phyloP scores from a whole-genome alignment of 2,797 vertebrate genomes.

The Spheniscus humboldti region DNA sequence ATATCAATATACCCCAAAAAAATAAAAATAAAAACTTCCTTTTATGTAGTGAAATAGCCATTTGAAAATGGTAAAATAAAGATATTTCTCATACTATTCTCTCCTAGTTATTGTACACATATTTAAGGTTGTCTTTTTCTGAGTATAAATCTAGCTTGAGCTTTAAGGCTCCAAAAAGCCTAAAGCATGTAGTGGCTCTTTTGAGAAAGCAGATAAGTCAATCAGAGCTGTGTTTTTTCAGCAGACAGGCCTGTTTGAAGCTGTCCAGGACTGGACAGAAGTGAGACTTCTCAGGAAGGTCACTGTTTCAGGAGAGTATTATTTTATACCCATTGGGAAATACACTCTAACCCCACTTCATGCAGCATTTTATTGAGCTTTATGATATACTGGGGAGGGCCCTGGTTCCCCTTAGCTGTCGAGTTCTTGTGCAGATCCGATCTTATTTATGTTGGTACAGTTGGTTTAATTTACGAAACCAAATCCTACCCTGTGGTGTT shows the following conservation, averaged over 20 bases:
- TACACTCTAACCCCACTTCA: not conserved
- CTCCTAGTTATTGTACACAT: slow-evolving; percentile 61
- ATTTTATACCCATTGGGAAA: slow-evolving; percentile 15
- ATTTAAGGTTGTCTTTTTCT: slow-evolving; percentile 46
- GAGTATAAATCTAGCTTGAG: slow-evolving; percentile 60
- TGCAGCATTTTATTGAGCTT: slow-evolving; percentile 14
- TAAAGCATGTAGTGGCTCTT: slow-evolving; percentile 40
- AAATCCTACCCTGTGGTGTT: not conserved
- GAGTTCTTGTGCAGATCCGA: not conserved
- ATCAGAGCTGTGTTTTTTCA: slow-evolving; percentile 19
- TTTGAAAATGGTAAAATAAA: slow-evolving; percentile 77
- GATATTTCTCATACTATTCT: slow-evolving; percentile 69
- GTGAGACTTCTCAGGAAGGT: slow-evolving; percentile 37
- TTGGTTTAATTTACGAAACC: slow-evolving; percentile 5
- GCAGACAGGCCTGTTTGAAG: slow-evolving; percentile 6
- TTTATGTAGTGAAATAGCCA: slow-evolving; percentile 76
- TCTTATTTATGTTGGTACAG: not conserved
- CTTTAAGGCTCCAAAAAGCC: slow-evolving; percentile 53
- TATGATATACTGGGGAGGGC: not conserved
- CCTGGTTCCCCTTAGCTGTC: not conserved
- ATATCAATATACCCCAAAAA: slow-evolving; percentile 75
- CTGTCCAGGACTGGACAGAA: not conserved
- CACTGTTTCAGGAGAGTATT: not conserved
- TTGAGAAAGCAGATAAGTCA: slow-evolving; percentile 50
- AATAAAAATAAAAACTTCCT: slow-evolving; percentile 75